phyloP scores from a whole-genome alignment of 2,888 invertebrate species.

The Meghimatium bilineatum region DNA sequence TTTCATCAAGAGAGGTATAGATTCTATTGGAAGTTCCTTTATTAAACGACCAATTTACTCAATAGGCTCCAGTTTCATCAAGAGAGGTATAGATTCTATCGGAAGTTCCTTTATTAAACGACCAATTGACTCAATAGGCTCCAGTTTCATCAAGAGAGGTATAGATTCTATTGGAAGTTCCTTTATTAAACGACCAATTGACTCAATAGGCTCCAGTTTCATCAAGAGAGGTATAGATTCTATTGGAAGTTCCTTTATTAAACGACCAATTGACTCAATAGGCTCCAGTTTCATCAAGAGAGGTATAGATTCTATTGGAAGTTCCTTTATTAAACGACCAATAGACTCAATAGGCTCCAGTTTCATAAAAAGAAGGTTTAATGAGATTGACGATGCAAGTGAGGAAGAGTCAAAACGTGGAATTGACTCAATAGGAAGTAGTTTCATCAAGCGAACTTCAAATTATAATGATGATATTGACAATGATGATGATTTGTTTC shows the following conservation, averaged over 20 bases:
- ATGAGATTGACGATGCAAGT: neutral
- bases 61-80: neutral
- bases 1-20: neutral
- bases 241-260: constrained; percentile 16
- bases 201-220: constrained; percentile 1
- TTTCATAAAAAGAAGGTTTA: neutral
- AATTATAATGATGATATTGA: neutral
- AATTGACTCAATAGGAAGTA: constrained; percentile 29
- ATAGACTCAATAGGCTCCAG: neutral
- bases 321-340: constrained; percentile 13
- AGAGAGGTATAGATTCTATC: neutral
- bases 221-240: neutral
- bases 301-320: neutral
- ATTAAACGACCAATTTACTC: constrained; percentile 19
- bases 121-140: constrained; percentile 27
- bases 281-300: neutral
- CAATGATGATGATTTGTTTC: neutral
- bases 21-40: constrained; percentile 18
- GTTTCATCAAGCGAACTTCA: constrained; percentile 15
- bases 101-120: constrained; percentile 27
- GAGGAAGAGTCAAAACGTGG: constrained; percentile 11
- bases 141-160: neutral
- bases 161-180: constrained; percentile 19
- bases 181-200: constrained; percentile 16
- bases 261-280: neutral